Base-by-base conservation (phyloP, 1,140 invertebrate species). In the Grapholita molesta region DNA sequence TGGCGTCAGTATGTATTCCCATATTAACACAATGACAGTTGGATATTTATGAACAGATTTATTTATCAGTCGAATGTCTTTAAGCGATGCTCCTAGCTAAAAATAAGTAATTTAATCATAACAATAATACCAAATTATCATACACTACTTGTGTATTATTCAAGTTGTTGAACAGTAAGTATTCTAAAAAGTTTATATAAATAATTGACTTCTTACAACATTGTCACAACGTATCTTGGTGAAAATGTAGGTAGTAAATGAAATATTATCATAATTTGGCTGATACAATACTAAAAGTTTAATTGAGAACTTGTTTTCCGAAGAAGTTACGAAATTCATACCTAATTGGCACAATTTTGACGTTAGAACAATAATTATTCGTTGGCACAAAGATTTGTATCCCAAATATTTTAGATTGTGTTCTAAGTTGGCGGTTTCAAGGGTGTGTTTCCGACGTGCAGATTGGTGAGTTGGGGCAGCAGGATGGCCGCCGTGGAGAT, bases 401-500 rank as follows among this genome's bases (percentile, higher is more conserved):
- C 64, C 71, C 24, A 23, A 42, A 23, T 21, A 25, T 68, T 70
- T 53, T 71, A 24, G 11, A 64, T 8, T 11, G 65, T 21, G 38
- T n/a, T 77, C 72, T 89, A 89, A 72, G 77, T 81, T 2, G 87
- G 89, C 30, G 83, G 86, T 72, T 89, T 88, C 52, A 91, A 77
- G n/a, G 87, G 89, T 23, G 89, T 91, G 66, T 91, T 90, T 32
- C 88, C 89, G 25, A 90, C 88, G 73, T 91, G 86, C 18, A 91
- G 70, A 65, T 89, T 89, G 73, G 90, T 89, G 24, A 90, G 70
- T 67, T 91, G 89, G 1, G 89, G 89, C 28, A 90, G 74, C 28
- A 92, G 75, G 25, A 92, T 92, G 53, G 90, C 90, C 4, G 88
- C 88, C 3, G 92, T 92, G 0, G 90, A 77, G 52, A 91, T 83